Percentiles rank a stretch among this genome's conserved stretches.
phyloP scores from a whole-genome alignment of 2,113 vertebrate genomes.

The Micronycteris hirsuta region DNA sequence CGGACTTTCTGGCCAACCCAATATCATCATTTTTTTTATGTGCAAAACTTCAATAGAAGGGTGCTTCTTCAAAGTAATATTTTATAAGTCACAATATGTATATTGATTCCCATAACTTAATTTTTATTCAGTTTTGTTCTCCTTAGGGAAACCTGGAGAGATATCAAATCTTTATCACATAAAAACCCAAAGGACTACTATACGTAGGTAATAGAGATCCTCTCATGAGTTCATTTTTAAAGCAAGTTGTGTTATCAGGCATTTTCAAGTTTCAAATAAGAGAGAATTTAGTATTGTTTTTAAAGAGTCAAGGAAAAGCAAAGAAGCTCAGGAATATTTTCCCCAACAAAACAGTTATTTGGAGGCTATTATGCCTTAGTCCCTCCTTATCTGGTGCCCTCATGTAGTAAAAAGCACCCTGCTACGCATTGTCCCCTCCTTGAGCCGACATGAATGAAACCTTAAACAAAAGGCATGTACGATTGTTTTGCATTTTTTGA shows the following conservation, averaged over 20 bases:
- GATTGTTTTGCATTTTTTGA: not conserved
- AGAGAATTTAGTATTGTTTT: no score
- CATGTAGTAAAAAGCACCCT: not conserved
- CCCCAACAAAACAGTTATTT: not conserved
- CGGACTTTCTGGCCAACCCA: no score
- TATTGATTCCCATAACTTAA: not conserved
- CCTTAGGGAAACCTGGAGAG: not conserved
- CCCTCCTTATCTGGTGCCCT: rapidly evolving
- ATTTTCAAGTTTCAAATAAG: not conserved
- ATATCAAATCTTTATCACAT: not conserved
- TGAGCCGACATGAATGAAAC: not conserved
- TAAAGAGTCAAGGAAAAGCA: not conserved
- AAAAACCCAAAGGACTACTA: not conserved
- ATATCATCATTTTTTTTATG: constrained; percentile 59
- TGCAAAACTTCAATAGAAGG: constrained; percentile 62
- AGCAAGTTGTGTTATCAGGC: not conserved
- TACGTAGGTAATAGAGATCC: not conserved
- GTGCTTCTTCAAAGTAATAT: constrained; percentile 72
- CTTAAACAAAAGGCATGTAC: not conserved
- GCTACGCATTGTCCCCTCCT: rapidly evolving
- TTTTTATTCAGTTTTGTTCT: not conserved
- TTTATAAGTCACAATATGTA: not conserved
- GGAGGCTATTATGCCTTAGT: not conserved
- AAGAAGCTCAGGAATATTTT: not conserved
- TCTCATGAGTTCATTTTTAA: not conserved